Evolutionary conservation across 2,797 vertebrate species (phyloP).

Genomic region (Otolemur crassicaudatus): DNA sequence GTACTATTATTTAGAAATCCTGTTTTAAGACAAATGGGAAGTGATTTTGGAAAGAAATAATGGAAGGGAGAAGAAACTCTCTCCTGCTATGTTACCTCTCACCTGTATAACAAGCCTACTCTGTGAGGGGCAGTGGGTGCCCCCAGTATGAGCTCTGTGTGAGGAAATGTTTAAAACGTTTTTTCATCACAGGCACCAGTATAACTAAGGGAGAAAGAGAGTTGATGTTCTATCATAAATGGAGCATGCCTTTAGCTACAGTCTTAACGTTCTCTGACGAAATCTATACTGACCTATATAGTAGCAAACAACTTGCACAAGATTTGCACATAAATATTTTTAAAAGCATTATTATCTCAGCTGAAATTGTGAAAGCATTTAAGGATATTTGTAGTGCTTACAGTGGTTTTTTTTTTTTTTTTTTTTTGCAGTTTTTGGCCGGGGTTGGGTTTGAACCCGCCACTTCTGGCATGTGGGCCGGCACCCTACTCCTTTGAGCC

Average conservation of each 20-base stretch:
- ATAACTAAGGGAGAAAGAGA: slow-evolving; percentile 69
- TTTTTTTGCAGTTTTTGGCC: too few species aligned
- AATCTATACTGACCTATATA: slow-evolving; percentile 80
- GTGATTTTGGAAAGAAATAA: background rate
- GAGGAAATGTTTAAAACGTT: slow-evolving; percentile 71
- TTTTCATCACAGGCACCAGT: slow-evolving; percentile 68
- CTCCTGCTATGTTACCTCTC: background rate
- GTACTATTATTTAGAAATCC: background rate
- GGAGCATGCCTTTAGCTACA: slow-evolving; percentile 73
- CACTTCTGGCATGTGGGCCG: too few species aligned
- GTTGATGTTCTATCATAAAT: slow-evolving; percentile 10
- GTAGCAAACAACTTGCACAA: slow-evolving; percentile 81
- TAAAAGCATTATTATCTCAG: slow-evolving; percentile 79
- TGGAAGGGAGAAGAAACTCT: slow-evolving; percentile 3
- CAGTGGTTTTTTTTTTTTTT: background rate
- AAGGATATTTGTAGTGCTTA: slow-evolving; percentile 79
- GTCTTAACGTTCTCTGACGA: slow-evolving; percentile 73
- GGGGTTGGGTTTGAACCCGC: too few species aligned
- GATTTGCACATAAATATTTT: slow-evolving; percentile 84
- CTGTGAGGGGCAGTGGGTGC: slow-evolving; percentile 50
- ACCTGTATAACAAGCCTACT: slow-evolving; percentile 23
- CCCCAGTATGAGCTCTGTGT: slow-evolving; percentile 32
- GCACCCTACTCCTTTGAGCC: too few species aligned
- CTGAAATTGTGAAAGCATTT: slow-evolving; percentile 81
- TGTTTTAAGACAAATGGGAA: background rate